These are phyloP conservation scores for Chrysaora quinquecirrha DNA, from an alignment of 30 jellyfish, hydroid and myxozoan genomes.

Conservation along the genomic window DNA sequence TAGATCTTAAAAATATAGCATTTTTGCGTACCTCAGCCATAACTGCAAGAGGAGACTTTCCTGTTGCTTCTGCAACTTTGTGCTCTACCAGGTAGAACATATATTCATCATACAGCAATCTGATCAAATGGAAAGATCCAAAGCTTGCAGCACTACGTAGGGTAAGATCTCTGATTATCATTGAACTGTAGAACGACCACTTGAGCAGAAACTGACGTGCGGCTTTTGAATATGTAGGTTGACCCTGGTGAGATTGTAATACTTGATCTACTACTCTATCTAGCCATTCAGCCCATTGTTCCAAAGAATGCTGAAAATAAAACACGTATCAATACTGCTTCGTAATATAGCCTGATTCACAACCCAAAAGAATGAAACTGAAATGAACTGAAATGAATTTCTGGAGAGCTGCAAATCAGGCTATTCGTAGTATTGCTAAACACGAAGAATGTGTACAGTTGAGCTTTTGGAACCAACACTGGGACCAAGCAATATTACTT, in stretches of 20 bases:
- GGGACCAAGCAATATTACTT: too few species aligned
- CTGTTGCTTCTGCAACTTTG: conserved; percentile 97
- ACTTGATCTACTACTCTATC: conserved; percentile 89
- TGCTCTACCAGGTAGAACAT: conserved; percentile 96
- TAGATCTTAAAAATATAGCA: neutral
- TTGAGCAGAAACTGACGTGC: conserved; percentile 95
- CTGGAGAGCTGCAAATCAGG: too few species aligned
- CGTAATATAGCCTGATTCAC: too few species aligned
- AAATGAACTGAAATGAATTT: too few species aligned
- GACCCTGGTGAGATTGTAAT: conserved; percentile 92
- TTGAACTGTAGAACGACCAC: conserved; percentile 97
- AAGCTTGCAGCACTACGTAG: conserved; percentile 98
- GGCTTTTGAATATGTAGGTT: conserved; percentile 88
- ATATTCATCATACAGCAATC: conserved; percentile 94
- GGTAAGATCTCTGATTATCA: conserved; percentile 96
- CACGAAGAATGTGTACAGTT: too few species aligned
- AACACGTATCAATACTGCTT: too few species aligned
- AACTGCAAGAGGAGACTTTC: conserved; percentile 97
- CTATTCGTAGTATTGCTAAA: too few species aligned
- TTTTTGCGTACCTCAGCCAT: conserved; percentile 90
- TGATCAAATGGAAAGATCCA: conserved; percentile 95
- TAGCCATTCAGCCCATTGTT: conserved; percentile 99
- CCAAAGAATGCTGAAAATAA: conserved; percentile 96
- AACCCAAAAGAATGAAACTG: too few species aligned
- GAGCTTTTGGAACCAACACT: too few species aligned